Conservation (phyloP, 1,140 invertebrate species). For the Papilio machaon region DNA sequence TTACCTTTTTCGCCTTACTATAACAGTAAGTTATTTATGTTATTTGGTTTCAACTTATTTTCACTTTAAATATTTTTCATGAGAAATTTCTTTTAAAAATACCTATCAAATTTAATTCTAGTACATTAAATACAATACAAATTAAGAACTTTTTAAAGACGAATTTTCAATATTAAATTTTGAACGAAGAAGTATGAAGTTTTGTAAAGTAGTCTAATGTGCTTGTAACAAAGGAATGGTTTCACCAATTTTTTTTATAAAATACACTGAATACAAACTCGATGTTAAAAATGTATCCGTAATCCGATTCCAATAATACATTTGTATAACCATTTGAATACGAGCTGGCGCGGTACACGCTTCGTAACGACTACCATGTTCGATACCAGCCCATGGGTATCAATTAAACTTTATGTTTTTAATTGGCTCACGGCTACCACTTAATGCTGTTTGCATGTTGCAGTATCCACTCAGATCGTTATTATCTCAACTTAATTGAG, state of each 20-base stretch:
- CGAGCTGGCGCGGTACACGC: conserved; percentile 34
- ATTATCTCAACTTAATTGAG: conserved; percentile 65
- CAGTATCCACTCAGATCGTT: conserved; percentile 60
- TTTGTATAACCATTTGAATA: neutral
- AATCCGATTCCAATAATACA: conserved; percentile 7
- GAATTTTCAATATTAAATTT: neutral
- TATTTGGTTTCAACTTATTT: neutral
- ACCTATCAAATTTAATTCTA: neutral
- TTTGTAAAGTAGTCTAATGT: neutral
- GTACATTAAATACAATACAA: neutral
- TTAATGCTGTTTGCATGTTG: conserved; percentile 73
- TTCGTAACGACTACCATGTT: conserved; percentile 44
- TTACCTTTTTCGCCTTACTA: neutral
- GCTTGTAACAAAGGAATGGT: neutral
- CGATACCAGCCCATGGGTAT: conserved; percentile 59
- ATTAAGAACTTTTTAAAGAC: neutral
- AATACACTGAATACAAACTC: neutral
- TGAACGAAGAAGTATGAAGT: neutral
- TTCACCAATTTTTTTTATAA: neutral
- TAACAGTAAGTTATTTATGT: neutral
- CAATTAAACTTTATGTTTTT: conserved; percentile 70
- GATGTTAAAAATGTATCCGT: neutral
- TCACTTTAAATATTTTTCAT: neutral
- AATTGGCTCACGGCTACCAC: conserved; percentile 61
- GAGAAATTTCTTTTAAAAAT: neutral